Base-by-base conservation (phyloP, 2,113 vertebrate genomes). In the Monopterus albus region DNA sequence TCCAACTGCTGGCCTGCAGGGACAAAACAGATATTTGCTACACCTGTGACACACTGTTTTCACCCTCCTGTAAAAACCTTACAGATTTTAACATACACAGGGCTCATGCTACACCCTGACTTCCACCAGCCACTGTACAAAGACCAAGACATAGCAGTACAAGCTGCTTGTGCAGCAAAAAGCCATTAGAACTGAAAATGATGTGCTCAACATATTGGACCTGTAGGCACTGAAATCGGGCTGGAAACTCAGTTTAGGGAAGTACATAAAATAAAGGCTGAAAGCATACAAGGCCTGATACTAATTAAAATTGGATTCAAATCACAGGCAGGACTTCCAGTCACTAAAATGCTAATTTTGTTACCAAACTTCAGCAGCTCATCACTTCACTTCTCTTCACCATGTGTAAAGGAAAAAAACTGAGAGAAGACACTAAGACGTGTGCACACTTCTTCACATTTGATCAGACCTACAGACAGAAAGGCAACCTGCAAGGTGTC, bases 81-180 rank as follows among this genome's bases (percentile, higher is more conserved):
- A 33, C 33, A 75, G 50, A 25, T 57, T 13, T 39, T 18, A 43
- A 52, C 47, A 14, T 33, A 15, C 26, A 12, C 12, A 57, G 13
- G 42, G 23, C 47, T 61, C 36, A 28, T 17, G 31, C 7, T 43
- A 28, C 33, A n/a, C n/a, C n/a, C n/a, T n/a, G n/a, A 7, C 59
- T 39, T 49, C 31, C 58, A 29, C 60, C 65, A 31, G 60, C 55
- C 59, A 73, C 73, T 56, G 47, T 56, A 18, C 25, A 39, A 49
- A 42, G 42, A 78, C n/a, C 29, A 13, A 1, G 28, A 40, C 55
- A 29, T 6, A 43, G 52, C 42, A 38, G 72, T 68, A 45, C 51
- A 45, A 81, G 73, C 42, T 82, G 28, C n/a, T 14, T 33, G 43
- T 42, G 46, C 46, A 64, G 52, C 8, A 38, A 74, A 67, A 79